Evolutionary conservation across 2,797 vertebrate species (phyloP).

Genomic region (Allobates femoralis): DNA sequence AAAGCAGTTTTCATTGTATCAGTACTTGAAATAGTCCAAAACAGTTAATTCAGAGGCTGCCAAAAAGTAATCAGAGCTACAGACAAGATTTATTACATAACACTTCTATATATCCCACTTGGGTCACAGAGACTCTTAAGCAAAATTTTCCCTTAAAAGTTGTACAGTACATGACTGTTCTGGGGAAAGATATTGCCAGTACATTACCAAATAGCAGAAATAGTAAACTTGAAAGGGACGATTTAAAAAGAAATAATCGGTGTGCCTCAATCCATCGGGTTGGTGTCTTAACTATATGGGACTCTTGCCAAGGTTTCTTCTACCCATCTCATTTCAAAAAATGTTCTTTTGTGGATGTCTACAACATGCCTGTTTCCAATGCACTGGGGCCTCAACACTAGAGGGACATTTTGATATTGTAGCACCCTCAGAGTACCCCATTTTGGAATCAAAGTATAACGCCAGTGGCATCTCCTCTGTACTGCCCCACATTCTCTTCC

Average conservation of each 20-base stretch:
- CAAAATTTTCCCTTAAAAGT: constrained; percentile 39
- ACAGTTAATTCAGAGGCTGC: constrained; percentile 35
- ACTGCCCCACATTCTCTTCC: too few species aligned
- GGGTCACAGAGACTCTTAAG: constrained; percentile 44
- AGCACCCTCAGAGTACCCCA: too few species aligned
- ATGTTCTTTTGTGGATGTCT: too few species aligned
- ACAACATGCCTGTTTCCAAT: too few species aligned
- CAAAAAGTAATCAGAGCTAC: constrained; percentile 25
- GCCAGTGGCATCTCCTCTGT: too few species aligned
- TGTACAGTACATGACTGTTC: constrained; percentile 32
- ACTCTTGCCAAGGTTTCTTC: too few species aligned
- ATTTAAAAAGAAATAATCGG: constrained; percentile 2
- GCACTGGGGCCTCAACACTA: too few species aligned
- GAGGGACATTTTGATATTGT: too few species aligned
- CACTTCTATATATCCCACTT: constrained; percentile 22
- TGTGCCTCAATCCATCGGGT: not conserved
- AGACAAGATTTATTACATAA: constrained; percentile 46
- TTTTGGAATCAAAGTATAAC: too few species aligned
- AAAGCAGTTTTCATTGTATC: not conserved
- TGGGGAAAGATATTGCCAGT: constrained; percentile 33
- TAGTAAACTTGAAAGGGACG: not conserved
- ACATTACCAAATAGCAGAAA: not conserved
- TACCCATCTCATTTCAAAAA: too few species aligned
- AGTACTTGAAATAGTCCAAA: not conserved
- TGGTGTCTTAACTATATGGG: not conserved